A percentile compares a stretch with the other conserved stretches of the same genome.
These are phyloP conservation scores for Agriopis marginaria DNA, from an alignment of 2,888 invertebrate genomes.

Conservation along the genomic window DNA sequence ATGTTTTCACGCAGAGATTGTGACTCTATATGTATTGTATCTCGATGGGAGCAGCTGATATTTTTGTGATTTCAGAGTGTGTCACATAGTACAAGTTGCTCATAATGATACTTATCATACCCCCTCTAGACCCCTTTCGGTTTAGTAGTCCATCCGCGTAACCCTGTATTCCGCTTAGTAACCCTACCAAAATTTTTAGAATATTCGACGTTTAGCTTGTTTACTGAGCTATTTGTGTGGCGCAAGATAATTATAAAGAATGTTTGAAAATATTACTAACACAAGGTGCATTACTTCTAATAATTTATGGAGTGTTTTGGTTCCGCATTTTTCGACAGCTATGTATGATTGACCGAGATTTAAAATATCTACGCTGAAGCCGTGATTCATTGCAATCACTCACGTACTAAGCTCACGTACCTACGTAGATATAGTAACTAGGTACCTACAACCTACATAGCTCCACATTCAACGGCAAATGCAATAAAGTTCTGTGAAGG, in stretches of 20 bases:
- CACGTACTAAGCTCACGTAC: constrained; percentile 1
- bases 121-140: no score
- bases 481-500: constrained; percentile 22
- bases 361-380: constrained; percentile 54
- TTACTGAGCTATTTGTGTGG: background rate
- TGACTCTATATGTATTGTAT: no score
- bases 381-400: constrained; percentile 53
- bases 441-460: background rate
- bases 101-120: no score
- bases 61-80: no score
- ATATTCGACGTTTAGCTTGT: background rate
- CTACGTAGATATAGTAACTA: background rate
- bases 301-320: background rate
- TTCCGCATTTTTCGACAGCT: constrained; percentile 42
- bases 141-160: no score
- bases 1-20: no score
- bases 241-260: background rate
- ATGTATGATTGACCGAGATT: constrained; percentile 56
- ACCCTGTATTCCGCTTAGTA: no score
- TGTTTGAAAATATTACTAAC: background rate
- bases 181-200: no score
- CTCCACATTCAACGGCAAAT: background rate
- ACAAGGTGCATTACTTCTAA: background rate
- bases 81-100: no score
- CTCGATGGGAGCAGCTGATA: no score